Conservation (phyloP, 2,113 vertebrate species). For the Corythoichthys haematopterus region DNA sequence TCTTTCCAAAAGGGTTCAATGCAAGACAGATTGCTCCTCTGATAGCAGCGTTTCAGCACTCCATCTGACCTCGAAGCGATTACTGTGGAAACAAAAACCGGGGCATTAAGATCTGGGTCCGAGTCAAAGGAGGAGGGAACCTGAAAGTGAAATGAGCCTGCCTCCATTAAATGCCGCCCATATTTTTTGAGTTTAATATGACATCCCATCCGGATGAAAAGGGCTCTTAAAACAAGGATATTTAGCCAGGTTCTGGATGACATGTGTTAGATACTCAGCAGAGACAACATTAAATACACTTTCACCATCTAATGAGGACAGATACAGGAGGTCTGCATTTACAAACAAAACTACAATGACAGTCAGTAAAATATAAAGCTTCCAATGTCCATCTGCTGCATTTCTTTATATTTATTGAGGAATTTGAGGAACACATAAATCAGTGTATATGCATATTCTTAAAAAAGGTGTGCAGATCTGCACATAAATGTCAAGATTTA, state of each 20-base stretch:
- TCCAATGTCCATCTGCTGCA: not conserved
- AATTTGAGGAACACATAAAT: not conserved
- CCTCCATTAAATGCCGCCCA: constrained; percentile 21
- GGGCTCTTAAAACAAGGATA: constrained; percentile 1
- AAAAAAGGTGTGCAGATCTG: no score
- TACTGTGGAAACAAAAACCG: constrained; percentile 65
- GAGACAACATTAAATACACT: not conserved
- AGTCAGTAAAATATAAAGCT: not conserved
- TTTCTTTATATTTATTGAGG: not conserved
- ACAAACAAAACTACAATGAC: not conserved
- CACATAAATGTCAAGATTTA: no score
- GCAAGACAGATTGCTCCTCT: constrained; percentile 51
- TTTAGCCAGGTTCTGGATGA: not conserved
- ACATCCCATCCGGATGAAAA: not conserved
- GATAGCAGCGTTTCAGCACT: constrained; percentile 61
- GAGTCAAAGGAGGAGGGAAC: constrained; percentile 17
- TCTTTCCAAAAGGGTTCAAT: constrained; percentile 32
- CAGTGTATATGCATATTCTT: no score
- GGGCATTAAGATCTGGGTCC: constrained; percentile 45
- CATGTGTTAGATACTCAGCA: not conserved
- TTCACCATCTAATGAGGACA: not conserved
- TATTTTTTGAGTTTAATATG: constrained; percentile 11
- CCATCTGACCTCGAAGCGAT: constrained; percentile 61
- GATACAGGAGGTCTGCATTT: not conserved
- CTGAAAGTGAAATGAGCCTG: constrained; percentile 20